Conservation (phyloP, 2,888 invertebrate genomes). For the Kryphioiulus occultus region DNA sequence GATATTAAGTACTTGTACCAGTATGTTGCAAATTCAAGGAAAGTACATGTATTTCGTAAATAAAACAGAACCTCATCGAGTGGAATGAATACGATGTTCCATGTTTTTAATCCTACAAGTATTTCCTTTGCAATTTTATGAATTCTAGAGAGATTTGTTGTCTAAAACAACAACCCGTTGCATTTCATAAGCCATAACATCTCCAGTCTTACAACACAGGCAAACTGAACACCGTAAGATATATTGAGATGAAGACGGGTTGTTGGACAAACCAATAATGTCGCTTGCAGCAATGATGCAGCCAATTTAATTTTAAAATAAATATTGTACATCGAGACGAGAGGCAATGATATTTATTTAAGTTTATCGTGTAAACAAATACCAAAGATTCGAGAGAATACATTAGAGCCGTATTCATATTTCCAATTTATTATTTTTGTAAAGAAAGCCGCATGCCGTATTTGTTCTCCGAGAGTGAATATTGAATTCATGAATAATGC, state of each 20-base stretch:
- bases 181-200: not conserved
- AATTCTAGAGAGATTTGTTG: not conserved
- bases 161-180: not conserved
- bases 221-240: not conserved
- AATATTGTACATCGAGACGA: not conserved
- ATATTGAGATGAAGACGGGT: not conserved
- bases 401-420: not conserved
- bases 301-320: conserved; percentile 5
- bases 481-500: conserved; percentile 5
- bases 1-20: no score
- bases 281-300: not conserved
- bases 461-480: conserved; percentile 5
- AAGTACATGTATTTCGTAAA: no score
- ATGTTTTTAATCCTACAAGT: not conserved
- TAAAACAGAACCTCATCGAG: no score
- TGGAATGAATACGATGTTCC: no score
- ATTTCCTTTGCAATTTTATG: not conserved
- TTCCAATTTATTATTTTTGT: not conserved
- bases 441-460: not conserved
- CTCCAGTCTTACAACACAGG: no score
- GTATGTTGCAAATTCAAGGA: no score
- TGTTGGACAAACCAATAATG: not conserved
- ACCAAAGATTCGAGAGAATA: not conserved
- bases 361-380: not conserved
- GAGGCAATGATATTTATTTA: conserved; percentile 5